Conservation (phyloP, 2,888 invertebrate species). For the Xestia ashworthii region DNA sequence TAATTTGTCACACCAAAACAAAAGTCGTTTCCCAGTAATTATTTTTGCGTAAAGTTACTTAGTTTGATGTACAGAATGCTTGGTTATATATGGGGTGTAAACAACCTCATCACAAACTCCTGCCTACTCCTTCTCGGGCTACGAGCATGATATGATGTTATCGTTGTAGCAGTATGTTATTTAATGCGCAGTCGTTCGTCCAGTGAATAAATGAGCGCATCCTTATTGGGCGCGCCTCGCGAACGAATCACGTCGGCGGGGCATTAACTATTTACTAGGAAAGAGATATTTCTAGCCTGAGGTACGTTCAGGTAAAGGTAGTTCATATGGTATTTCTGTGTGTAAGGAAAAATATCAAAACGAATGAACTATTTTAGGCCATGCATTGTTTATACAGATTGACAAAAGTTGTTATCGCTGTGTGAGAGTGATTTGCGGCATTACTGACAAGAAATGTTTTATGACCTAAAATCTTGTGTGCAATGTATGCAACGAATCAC, state of each 20-base stretch:
- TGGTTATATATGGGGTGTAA: too few relatives aligned
- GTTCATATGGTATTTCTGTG: too few relatives aligned
- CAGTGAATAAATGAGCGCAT: slow-evolving; percentile 33
- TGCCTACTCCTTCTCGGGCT: neutral
- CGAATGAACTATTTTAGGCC: too few relatives aligned
- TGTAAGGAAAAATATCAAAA: neutral
- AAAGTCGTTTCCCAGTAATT: too few relatives aligned
- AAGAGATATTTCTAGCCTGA: neutral
- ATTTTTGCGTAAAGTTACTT: too few relatives aligned
- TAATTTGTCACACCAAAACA: too few relatives aligned
- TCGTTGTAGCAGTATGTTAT: neutral
- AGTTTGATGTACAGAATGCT: too few relatives aligned
- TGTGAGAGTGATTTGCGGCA: neutral
- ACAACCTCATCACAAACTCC: too few relatives aligned
- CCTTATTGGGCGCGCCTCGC: slow-evolving; percentile 18
- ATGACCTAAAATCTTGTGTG: neutral
- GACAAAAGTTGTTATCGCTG: neutral
- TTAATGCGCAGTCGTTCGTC: slow-evolving; percentile 1
- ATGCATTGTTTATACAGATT: neutral
- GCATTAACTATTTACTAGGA: slow-evolving; percentile 26
- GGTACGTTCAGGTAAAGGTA: too few relatives aligned
- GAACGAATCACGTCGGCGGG: slow-evolving; percentile 33
- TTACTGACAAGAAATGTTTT: neutral
- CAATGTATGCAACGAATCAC: neutral
- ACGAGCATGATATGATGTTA: neutral